Evolutionary conservation across 2,113 vertebrate genomes (phyloP).

Genomic region (Pseudopipra pipra): DNA sequence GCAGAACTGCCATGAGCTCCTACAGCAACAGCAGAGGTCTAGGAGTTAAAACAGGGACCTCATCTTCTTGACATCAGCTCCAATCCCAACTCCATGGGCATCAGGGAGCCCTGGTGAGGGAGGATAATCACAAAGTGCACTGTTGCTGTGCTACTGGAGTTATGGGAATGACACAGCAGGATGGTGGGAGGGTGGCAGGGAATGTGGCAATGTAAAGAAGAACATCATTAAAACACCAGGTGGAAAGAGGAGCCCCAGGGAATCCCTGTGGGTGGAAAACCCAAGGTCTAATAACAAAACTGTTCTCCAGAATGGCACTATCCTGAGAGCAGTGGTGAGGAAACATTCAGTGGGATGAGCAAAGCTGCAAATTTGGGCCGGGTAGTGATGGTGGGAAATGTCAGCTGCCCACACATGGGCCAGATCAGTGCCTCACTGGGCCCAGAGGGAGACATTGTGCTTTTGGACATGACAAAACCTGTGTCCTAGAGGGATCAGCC

Average conservation of each 20-base stretch:
- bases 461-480: neutral
- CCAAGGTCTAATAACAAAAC: neutral
- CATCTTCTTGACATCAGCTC: neutral
- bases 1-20: neutral
- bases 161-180: neutral
- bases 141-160: neutral
- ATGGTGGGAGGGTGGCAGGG: neutral
- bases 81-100: neutral
- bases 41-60: neutral
- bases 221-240: neutral
- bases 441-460: neutral
- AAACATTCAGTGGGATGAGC: neutral
- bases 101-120: neutral
- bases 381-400: neutral
- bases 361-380: neutral
- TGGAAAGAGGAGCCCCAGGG: neutral
- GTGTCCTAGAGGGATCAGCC: neutral
- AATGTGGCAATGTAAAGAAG: neutral
- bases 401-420: neutral
- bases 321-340: neutral
- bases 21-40: neutral
- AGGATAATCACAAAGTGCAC: neutral
- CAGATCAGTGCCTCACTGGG: neutral
- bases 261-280: neutral
- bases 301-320: neutral